A percentile compares a stretch with the other conserved stretches of the same genome.
Evolutionary conservation across 2,113 vertebrate genomes (phyloP).

Genomic region (Oncorhynchus masou): DNA sequence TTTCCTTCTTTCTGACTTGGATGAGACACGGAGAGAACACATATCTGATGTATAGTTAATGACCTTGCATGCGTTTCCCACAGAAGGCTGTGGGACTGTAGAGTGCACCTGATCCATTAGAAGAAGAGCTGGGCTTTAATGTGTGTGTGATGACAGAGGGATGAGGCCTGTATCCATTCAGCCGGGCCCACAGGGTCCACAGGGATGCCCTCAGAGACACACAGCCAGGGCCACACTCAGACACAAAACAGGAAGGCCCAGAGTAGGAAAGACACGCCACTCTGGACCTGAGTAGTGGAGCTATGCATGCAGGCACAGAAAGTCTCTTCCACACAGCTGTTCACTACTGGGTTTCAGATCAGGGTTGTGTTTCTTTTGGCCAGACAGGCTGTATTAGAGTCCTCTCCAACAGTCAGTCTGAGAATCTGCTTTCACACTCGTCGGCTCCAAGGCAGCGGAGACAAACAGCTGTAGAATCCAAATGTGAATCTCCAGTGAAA

Average conservation of each 20-base stretch:
- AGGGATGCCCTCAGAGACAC: constrained; percentile 47
- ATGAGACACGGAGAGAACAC: constrained; percentile 27
- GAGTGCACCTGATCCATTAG: constrained; percentile 11
- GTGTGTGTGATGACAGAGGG: constrained; percentile 40
- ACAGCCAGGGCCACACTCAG: constrained; percentile 62
- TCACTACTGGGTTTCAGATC: neutral
- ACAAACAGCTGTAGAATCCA: neutral
- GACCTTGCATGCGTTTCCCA: constrained; percentile 31
- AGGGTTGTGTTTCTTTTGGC: constrained; percentile 3
- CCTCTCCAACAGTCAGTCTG: neutral
- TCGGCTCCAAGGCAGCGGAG: neutral
- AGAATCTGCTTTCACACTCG: neutral
- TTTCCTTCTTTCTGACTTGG: constrained; percentile 13
- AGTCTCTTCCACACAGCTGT: neutral
- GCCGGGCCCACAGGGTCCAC: neutral
- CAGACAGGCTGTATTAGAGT: neutral
- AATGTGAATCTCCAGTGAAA: neutral
- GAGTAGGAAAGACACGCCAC: constrained; percentile 9
- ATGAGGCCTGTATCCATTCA: constrained; percentile 17
- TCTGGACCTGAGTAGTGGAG: constrained; percentile 23
- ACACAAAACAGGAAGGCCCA: constrained; percentile 25
- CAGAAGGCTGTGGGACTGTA: neutral
- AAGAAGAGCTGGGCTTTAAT: neutral
- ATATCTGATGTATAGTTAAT: constrained; percentile 24
- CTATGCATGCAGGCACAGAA: neutral